Evolutionary conservation across 2,797 vertebrate genomes (phyloP), one percentile per base, ranked within the genome.

Genomic region (Megaceryle alcyon): DNA sequence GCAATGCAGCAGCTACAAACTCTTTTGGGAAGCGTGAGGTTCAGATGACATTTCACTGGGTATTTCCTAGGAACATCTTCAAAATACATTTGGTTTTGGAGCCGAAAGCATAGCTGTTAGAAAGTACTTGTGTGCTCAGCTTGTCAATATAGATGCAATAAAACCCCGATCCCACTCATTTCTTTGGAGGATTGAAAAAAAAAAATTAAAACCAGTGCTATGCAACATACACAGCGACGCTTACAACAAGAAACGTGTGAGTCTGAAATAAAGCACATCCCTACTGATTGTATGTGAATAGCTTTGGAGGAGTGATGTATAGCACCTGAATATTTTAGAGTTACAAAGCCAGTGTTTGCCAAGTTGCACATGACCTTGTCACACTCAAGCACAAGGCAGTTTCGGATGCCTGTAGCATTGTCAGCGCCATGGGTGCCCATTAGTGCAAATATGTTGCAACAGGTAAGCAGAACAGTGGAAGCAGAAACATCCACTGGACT

Each of bases 371-470:
- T 59, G 15, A 12, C 23, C 31, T 21, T 35, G 70, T 20, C 18
- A 18, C 3, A 33, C 29, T 8, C 33, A 41, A 65, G 44, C 33
- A 28, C 43, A 39, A 6, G 4, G 59, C 31, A 37, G 20, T 29
- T 57, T 69, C 0, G 1, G 85, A n/a, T 15, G 33, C 48, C 26
- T 15, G n/a, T 5, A 54, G 57, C 19, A 75, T 37, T 2, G 0
- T 14, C 54, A 14, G 41, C n/a, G 48, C 46, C 54, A 63, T 66
- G 31, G 33, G 12, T 26, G 44, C 68, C 54, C 26, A 1, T 57
- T 13, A 51, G 51, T 29, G 65, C 85, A 76, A 73, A 48, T 41
- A 46, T 37, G 17, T 10, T 41, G 51, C 85, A 70, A 86, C 73
- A 26, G 46, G 65, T 54, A 69, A 76, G 48, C 22, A 33, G 25